Conservation (phyloP, 2,113 vertebrate genomes). For the Podarcis raffonei region DNA sequence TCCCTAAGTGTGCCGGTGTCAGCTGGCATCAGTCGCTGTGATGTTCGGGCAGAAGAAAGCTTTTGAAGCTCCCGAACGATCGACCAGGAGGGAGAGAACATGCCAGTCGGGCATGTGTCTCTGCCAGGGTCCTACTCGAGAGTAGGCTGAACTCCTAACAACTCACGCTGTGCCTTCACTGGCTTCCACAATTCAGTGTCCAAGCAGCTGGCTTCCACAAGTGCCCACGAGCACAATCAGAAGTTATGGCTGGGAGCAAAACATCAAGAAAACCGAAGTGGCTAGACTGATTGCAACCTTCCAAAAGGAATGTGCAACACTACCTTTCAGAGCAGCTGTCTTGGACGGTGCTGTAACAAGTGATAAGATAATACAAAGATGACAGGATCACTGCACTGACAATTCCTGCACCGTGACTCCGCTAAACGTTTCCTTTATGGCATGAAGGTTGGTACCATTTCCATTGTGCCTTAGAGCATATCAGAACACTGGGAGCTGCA, state of each 20-base stretch:
- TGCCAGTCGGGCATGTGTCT: too few species aligned
- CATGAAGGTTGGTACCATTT: background rate
- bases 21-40: too few species aligned
- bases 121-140: too few species aligned
- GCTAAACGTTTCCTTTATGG: background rate
- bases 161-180: accelerated
- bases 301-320: background rate
- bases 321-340: background rate
- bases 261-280: background rate
- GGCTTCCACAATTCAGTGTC: background rate
- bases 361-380: background rate
- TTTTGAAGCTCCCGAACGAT: too few species aligned
- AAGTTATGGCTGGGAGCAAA: background rate
- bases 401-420: background rate
- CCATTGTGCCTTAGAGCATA: background rate
- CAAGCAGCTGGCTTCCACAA: accelerated
- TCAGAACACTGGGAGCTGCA: background rate
- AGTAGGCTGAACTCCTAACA: too few species aligned
- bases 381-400: background rate
- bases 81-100: too few species aligned
- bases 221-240: background rate
- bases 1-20: too few species aligned
- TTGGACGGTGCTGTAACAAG: background rate
- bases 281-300: background rate
- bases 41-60: too few species aligned